Conservation (phyloP, 2,113 vertebrate genomes). For the Anser cygnoides region DNA sequence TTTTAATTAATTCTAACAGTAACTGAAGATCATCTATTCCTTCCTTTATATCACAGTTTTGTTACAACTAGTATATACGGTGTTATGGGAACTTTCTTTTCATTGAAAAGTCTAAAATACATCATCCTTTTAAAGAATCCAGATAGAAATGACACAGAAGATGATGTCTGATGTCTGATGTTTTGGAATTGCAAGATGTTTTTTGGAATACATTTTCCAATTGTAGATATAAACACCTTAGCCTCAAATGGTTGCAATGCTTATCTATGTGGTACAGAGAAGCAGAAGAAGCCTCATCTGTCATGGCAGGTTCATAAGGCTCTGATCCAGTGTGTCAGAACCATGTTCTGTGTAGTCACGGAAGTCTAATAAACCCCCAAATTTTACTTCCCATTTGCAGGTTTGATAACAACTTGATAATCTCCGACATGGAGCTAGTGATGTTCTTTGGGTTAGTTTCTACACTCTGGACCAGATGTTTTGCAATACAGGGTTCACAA, state of each 20-base stretch:
- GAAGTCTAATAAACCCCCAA: not conserved
- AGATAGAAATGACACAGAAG: not conserved
- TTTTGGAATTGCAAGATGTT: not conserved
- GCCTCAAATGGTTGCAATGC: not conserved
- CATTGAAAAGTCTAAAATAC: not conserved
- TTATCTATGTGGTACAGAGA: not conserved
- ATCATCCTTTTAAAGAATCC: not conserved
- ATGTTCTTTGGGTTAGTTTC: not conserved
- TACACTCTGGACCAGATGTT: not conserved
- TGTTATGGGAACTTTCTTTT: not conserved
- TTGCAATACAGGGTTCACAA: not conserved
- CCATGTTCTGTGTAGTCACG: fast-evolving
- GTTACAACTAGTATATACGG: not conserved
- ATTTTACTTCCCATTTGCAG: not conserved
- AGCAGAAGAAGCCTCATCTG: not conserved
- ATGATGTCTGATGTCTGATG: not conserved
- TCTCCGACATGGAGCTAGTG: not conserved
- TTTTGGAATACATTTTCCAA: not conserved
- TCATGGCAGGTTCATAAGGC: not conserved
- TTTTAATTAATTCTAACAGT: not conserved
- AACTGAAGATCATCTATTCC: not conserved
- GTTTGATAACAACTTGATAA: not conserved
- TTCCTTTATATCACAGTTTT: not conserved
- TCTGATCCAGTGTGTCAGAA: not conserved
- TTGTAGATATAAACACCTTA: not conserved